Evolutionary conservation across 2,888 invertebrate genomes (phyloP).

Genomic region (Eristalis intricaria): DNA sequence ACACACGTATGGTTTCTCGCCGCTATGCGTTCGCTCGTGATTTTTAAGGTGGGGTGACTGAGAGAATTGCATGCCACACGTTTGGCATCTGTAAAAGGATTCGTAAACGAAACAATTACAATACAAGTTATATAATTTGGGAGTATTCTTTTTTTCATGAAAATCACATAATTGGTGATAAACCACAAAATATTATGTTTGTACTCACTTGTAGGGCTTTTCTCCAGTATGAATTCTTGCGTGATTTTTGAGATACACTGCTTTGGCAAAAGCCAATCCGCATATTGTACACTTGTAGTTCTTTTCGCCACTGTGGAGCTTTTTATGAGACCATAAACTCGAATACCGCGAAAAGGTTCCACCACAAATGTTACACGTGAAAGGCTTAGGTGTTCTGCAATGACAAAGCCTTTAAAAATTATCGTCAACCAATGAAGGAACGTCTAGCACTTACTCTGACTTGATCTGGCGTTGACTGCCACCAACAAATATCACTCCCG

Average conservation of each 20-base stretch:
- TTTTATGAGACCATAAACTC: conserved; percentile 94
- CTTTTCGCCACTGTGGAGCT: conserved; percentile 90
- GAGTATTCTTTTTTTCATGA: no score
- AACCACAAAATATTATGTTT: no score
- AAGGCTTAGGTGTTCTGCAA: conserved; percentile 88
- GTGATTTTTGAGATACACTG: conserved; percentile 94
- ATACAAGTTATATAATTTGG: no score
- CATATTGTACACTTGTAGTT: conserved; percentile 95
- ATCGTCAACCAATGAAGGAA: not conserved
- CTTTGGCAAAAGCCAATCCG: conserved; percentile 93
- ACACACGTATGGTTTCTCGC: conserved; percentile 93
- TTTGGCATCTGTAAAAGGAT: conserved; percentile 85
- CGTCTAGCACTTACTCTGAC: conserved; percentile 78
- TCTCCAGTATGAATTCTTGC: conserved; percentile 92
- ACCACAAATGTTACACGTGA: conserved; percentile 94
- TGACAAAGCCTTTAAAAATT: conserved; percentile 24
- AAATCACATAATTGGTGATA: no score
- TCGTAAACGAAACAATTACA: not conserved
- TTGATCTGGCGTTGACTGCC: conserved; percentile 75
- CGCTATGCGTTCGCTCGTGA: conserved; percentile 93
- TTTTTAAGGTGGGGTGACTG: conserved; percentile 94
- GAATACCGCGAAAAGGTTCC: conserved; percentile 92
- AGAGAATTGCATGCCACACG: conserved; percentile 95
- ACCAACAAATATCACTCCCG: conserved; percentile 87
- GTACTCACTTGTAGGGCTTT: conserved; percentile 89